Percentiles rank a stretch among this genome's conserved stretches.
Conservation (phyloP, 2,113 vertebrate species). For the Tiliqua scincoides region DNA sequence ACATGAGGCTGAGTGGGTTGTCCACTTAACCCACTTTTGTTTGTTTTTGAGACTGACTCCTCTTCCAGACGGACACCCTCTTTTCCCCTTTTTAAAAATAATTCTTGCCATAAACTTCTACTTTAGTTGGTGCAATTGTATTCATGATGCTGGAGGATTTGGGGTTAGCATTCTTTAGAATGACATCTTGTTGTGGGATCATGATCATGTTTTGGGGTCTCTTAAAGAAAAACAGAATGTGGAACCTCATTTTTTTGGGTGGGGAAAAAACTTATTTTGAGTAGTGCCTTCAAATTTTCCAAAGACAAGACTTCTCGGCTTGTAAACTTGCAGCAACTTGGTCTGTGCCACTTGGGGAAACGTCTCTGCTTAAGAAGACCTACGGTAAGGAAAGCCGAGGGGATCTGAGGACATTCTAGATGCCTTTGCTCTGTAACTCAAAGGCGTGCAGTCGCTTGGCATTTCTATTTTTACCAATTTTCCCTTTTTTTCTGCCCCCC, state of each 20-base stretch:
- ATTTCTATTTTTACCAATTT: slow-evolving; percentile 61
- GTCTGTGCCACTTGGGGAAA: slow-evolving; percentile 9
- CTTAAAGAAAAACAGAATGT: background rate
- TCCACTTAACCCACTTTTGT: too few species aligned
- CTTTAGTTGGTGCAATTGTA: background rate
- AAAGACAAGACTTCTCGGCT: fast-evolving
- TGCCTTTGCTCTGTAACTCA: slow-evolving; percentile 52
- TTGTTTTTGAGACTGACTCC: background rate
- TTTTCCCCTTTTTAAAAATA: too few species aligned
- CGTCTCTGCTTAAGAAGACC: slow-evolving; percentile 49
- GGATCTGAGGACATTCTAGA: slow-evolving; percentile 63
- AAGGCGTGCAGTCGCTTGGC: slow-evolving; percentile 50
- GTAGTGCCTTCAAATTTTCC: background rate
- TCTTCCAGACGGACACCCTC: background rate
- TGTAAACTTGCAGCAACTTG: fast-evolving
- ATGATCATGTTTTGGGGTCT: background rate
- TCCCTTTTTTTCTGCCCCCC: background rate
- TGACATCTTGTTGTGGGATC: too few species aligned
- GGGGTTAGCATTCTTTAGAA: background rate
- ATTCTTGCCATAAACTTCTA: background rate
- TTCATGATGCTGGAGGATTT: background rate
- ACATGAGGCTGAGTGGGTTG: background rate
- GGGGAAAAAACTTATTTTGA: background rate
- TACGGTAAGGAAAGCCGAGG: slow-evolving; percentile 34
- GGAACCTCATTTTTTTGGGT: background rate